These are phyloP conservation scores for Pardalotus punctatus DNA, from an alignment of 2,113 vertebrate species.

Conservation along the genomic window DNA sequence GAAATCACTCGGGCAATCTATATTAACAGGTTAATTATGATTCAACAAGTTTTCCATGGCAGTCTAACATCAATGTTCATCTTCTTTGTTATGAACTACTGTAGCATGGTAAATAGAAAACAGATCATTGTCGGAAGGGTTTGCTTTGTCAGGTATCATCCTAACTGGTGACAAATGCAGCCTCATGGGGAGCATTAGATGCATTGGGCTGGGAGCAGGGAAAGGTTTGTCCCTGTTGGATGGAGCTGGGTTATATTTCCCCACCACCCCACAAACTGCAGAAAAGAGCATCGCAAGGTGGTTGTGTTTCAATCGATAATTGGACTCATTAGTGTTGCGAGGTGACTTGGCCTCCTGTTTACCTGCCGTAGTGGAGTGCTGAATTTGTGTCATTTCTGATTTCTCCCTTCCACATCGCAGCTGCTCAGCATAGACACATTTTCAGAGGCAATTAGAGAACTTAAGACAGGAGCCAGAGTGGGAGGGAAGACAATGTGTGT, in stretches of 20 bases:
- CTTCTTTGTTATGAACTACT: neutral
- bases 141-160: neutral
- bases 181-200: rapidly evolving
- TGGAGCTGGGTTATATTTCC: neutral
- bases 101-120: neutral
- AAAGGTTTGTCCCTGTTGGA: neutral
- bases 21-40: neutral
- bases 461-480: neutral
- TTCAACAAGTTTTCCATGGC: neutral
- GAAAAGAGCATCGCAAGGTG: neutral
- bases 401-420: neutral
- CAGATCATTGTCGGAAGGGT: neutral
- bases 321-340: neutral
- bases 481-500: neutral
- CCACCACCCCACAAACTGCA: neutral
- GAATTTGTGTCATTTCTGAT: neutral
- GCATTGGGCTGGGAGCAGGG: rapidly evolving
- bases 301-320: neutral
- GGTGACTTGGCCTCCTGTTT: neutral
- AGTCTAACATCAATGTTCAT: neutral
- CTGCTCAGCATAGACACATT: neutral
- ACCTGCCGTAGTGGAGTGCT: neutral
- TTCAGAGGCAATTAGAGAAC: neutral
- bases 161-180: neutral
- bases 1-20: rapidly evolving